These are phyloP conservation scores for Dicyrtoma fusca DNA, from an alignment of 2,888 invertebrate genomes.

Conservation along the genomic window DNA sequence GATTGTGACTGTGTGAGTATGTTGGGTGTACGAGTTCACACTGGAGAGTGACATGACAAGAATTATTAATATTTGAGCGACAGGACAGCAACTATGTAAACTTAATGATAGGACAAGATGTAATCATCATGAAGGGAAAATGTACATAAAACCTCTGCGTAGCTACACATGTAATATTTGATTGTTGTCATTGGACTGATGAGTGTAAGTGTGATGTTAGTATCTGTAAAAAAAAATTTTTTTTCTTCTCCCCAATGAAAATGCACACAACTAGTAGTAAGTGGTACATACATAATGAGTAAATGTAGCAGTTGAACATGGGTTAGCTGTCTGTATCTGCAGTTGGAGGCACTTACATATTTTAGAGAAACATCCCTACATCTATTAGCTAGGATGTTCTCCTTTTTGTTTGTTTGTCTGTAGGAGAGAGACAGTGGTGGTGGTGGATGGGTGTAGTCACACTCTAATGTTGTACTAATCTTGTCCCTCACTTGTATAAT, in stretches of 20 bases:
- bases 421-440: too few relatives aligned
- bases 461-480: too few relatives aligned
- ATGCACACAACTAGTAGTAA: too few relatives aligned
- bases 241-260: too few relatives aligned
- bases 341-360: background rate
- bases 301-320: constrained; percentile 8
- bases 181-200: constrained; percentile 26
- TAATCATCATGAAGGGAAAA: constrained; percentile 21
- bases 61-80: constrained; percentile 47
- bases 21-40: constrained; percentile 37
- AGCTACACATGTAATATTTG: constrained; percentile 33
- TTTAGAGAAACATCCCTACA: background rate
- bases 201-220: constrained; percentile 17
- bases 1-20: background rate
- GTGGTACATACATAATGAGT: too few relatives aligned
- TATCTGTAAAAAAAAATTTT: too few relatives aligned
- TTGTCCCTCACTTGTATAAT: too few relatives aligned
- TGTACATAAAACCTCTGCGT: constrained; percentile 3
- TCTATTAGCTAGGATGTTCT: constrained; percentile 10
- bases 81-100: constrained; percentile 30
- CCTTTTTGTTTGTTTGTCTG: constrained; percentile 9
- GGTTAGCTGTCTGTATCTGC: too few relatives aligned
- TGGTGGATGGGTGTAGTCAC: too few relatives aligned
- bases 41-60: constrained; percentile 51
- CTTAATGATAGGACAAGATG: constrained; percentile 35